These are phyloP conservation scores for Carassius carassius DNA, from an alignment of 2,113 vertebrate species.

Conservation along the genomic window DNA sequence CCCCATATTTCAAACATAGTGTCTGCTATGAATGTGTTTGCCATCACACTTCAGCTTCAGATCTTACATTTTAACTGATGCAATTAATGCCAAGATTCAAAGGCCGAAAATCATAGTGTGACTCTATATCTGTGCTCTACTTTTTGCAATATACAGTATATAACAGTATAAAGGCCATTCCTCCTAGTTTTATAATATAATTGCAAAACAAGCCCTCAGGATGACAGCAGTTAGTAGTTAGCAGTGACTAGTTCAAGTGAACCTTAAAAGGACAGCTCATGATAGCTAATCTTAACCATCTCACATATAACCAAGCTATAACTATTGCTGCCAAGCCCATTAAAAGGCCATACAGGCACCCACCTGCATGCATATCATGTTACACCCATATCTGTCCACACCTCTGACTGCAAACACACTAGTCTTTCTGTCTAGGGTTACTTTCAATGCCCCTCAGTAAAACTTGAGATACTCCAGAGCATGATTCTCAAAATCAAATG, in stretches of 20 bases:
- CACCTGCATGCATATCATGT: slow-evolving; percentile 43
- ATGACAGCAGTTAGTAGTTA: background rate
- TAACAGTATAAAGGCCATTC: background rate
- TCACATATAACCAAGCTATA: slow-evolving; percentile 19
- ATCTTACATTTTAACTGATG: background rate
- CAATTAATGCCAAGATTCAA: background rate
- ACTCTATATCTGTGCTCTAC: background rate
- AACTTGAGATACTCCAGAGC: slow-evolving; percentile 25
- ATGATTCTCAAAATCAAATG: slow-evolving; percentile 41
- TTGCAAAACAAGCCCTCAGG: background rate
- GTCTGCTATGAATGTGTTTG: background rate
- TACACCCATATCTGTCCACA: slow-evolving; percentile 44
- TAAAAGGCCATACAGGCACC: slow-evolving; percentile 13
- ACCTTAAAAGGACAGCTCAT: background rate
- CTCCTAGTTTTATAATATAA: background rate
- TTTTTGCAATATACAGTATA: background rate
- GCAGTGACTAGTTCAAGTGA: background rate
- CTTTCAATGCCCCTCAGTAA: slow-evolving; percentile 22
- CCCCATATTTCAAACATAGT: background rate
- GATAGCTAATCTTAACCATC: slow-evolving; percentile 26
- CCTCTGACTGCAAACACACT: slow-evolving; percentile 29
- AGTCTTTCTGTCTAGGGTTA: slow-evolving; percentile 22
- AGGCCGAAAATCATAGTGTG: background rate
- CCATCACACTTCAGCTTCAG: background rate
- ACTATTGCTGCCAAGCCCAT: slow-evolving; percentile 37